Conservation (phyloP, 2,113 vertebrate genomes). For the Himantopus leucocephalus region DNA sequence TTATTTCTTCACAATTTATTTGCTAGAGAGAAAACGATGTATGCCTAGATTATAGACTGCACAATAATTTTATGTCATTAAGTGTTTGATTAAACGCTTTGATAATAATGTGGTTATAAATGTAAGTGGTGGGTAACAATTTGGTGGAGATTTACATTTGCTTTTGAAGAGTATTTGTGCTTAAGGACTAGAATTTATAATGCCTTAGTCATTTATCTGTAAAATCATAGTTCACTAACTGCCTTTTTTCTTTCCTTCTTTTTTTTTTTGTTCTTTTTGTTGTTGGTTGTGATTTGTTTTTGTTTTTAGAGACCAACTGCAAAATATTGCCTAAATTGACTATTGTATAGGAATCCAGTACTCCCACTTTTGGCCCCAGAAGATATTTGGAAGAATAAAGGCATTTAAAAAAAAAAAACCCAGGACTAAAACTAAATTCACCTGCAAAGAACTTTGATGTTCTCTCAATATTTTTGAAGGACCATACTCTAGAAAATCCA, state of each 20-base stretch:
- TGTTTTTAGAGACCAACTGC: background rate
- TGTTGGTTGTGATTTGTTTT: background rate
- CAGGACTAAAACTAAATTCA: background rate
- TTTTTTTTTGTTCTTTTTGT: too few species aligned
- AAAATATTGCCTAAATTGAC: background rate
- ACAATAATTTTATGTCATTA: slow-evolving; percentile 38
- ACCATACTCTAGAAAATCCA: background rate
- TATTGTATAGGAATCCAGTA: background rate
- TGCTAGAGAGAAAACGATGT: background rate
- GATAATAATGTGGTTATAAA: slow-evolving; percentile 24
- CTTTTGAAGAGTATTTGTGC: slow-evolving; percentile 24
- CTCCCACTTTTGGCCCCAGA: background rate
- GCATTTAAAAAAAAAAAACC: background rate
- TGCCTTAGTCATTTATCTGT: slow-evolving; percentile 13
- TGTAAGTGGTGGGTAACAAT: background rate
- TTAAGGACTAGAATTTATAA: slow-evolving; percentile 36
- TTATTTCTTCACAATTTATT: background rate
- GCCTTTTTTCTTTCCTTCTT: background rate
- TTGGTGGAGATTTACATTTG: slow-evolving; percentile 40
- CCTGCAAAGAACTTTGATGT: background rate
- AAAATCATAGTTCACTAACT: background rate
- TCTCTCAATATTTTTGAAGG: background rate
- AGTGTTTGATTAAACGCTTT: slow-evolving; percentile 20
- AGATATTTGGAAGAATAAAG: background rate
- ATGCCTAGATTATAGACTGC: slow-evolving; percentile 11